These are phyloP conservation scores for Apamea crenata DNA, from an alignment of 2,888 invertebrate genomes.

Conservation along the genomic window DNA sequence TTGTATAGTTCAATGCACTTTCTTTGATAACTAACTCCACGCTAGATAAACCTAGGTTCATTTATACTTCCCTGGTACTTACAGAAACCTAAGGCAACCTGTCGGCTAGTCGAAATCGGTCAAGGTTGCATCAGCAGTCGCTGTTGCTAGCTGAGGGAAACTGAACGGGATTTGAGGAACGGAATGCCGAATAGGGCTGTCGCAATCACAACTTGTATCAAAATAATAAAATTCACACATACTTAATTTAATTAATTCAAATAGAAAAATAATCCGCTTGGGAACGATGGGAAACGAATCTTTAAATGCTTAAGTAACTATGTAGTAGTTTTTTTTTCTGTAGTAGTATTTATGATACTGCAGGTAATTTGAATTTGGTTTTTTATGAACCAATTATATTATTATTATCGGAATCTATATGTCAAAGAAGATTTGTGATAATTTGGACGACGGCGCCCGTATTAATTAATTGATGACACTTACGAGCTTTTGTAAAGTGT, in stretches of 20 bases:
- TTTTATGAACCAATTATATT: constrained; percentile 14
- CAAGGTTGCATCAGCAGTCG: constrained; percentile 61
- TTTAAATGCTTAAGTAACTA: constrained; percentile 18
- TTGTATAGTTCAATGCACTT: constrained; percentile 12
- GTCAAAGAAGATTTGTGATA: neutral
- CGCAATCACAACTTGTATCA: constrained; percentile 28
- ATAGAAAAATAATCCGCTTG: constrained; percentile 55
- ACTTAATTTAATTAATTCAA: constrained; percentile 53
- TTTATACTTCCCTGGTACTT: constrained; percentile 43
- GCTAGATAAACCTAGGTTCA: neutral
- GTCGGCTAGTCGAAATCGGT: constrained; percentile 59
- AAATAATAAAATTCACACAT: constrained; percentile 18
- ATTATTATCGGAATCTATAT: constrained; percentile 6
- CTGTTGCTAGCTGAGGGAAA: constrained; percentile 58
- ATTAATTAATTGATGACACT: neutral
- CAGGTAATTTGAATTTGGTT: constrained; percentile 20
- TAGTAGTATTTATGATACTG: constrained; percentile 32
- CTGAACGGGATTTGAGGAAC: constrained; percentile 57
- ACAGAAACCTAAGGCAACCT: constrained; percentile 50
- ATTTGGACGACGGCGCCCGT: neutral
- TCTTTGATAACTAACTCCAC: constrained; percentile 4
- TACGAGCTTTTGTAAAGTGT: neutral
- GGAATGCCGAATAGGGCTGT: constrained; percentile 61
- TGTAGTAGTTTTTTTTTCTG: too few species aligned
- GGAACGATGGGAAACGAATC: constrained; percentile 36